Percentiles rank a stretch among this genome's conserved stretches.
These are phyloP conservation scores for Incurvaria masculella DNA, from an alignment of 2,888 invertebrate species.

Conservation along the genomic window DNA sequence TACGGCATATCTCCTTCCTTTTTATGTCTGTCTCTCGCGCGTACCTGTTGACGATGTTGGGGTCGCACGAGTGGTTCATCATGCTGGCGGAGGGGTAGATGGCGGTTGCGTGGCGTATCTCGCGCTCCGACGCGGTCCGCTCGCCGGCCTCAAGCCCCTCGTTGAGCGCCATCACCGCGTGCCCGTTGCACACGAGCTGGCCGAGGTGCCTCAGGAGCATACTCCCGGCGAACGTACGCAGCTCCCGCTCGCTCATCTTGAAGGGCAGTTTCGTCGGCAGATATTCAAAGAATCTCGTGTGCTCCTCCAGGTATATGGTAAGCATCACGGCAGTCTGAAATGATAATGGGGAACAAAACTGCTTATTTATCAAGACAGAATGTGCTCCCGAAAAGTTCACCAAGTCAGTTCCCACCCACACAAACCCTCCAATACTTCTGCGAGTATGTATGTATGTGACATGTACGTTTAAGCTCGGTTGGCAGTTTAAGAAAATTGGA, in stretches of 20 bases:
- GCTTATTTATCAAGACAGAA: too few species aligned
- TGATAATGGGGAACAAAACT: too few species aligned
- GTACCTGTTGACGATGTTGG: slow-evolving; percentile 73
- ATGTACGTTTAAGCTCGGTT: too few species aligned
- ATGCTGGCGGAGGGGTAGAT: slow-evolving; percentile 85
- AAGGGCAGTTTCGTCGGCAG: slow-evolving; percentile 36
- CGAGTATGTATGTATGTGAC: too few species aligned
- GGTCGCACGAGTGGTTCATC: slow-evolving; percentile 92
- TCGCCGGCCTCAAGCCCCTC: slow-evolving; percentile 17
- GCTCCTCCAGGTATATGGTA: slow-evolving; percentile 60
- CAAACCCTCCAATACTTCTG: too few species aligned
- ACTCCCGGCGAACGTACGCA: slow-evolving; percentile 58
- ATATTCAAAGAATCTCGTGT: slow-evolving; percentile 62
- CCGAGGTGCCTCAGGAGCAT: slow-evolving; percentile 71
- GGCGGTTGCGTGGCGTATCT: slow-evolving; percentile 65
- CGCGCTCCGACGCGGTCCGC: slow-evolving; percentile 26
- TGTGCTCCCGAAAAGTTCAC: too few species aligned
- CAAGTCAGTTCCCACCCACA: too few species aligned
- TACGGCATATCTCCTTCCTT: too few species aligned
- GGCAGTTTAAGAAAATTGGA: too few species aligned
- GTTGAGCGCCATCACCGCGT: slow-evolving; percentile 49
- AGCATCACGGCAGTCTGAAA: slow-evolving; percentile 66
- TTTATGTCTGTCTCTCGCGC: too few species aligned
- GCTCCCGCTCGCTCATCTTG: slow-evolving; percentile 27
- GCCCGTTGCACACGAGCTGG: slow-evolving; percentile 79